Conservation (phyloP, 2,888 invertebrate genomes). For the Melinaea menophilus region DNA sequence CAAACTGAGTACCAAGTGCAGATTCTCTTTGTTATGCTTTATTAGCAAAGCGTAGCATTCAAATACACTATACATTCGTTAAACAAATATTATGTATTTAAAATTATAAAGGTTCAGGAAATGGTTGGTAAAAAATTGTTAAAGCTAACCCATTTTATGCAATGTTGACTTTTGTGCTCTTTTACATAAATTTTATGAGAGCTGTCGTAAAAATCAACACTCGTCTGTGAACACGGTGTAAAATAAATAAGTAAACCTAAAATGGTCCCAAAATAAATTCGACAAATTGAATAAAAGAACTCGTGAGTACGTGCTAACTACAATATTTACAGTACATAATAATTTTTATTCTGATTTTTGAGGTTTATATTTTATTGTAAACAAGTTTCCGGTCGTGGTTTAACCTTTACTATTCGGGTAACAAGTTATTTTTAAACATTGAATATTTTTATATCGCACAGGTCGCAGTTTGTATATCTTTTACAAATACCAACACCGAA, state of each 20-base stretch:
- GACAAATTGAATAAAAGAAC: conserved; percentile 13
- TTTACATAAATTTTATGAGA: conserved; percentile 17
- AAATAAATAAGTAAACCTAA: conserved; percentile 7
- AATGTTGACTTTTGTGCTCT: conserved; percentile 20
- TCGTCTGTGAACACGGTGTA: conserved; percentile 10
- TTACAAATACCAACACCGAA: too few species aligned
- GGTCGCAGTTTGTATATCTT: too few species aligned
- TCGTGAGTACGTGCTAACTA: conserved; percentile 15
- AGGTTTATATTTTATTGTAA: too few species aligned
- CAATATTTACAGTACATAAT: not conserved
- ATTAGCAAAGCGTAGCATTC: conserved; percentile 10
- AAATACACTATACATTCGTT: not conserved
- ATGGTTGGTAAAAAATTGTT: not conserved
- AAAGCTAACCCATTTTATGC: conserved; percentile 12
- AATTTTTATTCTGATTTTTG: too few species aligned
- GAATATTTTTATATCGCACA: too few species aligned
- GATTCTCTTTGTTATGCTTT: conserved; percentile 32
- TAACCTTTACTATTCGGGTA: too few species aligned
- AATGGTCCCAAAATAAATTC: conserved; percentile 18
- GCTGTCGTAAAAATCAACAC: conserved; percentile 14
- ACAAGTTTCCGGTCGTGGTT: too few species aligned
- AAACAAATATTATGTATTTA: not conserved
- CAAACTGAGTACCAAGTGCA: conserved; percentile 76
- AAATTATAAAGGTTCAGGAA: conserved; percentile 4
- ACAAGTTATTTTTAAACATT: too few species aligned